Percentiles rank a stretch among this genome's conserved stretches.
Conservation (phyloP, 2,888 invertebrate genomes). For the Polylopha cassiicola region DNA sequence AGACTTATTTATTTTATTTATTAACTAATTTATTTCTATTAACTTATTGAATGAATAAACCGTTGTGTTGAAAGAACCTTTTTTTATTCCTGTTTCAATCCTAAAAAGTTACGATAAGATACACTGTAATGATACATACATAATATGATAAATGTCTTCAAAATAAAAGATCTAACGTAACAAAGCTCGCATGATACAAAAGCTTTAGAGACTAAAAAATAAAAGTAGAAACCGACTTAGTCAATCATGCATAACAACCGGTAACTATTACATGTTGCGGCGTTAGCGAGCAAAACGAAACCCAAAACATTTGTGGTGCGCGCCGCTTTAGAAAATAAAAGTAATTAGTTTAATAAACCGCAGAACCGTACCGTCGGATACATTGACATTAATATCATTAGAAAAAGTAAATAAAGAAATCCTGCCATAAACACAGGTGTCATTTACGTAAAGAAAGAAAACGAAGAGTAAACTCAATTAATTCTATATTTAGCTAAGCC, state of each 20-base stretch:
- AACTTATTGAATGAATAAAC: constrained; percentile 58
- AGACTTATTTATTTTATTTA: constrained; percentile 62
- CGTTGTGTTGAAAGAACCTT: constrained; percentile 36
- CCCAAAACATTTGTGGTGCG: constrained; percentile 23
- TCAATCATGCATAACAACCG: constrained; percentile 22
- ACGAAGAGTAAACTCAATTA: constrained; percentile 16
- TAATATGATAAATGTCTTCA: not conserved
- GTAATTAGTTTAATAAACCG: constrained; percentile 13
- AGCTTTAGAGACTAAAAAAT: constrained; percentile 4
- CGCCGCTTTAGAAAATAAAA: constrained; percentile 20
- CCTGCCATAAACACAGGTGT: not conserved
- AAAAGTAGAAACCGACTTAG: constrained; percentile 17
- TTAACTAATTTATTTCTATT: constrained; percentile 63
- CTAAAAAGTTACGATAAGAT: too few species aligned
- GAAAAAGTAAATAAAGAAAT: constrained; percentile 1
- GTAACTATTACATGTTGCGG: constrained; percentile 23
- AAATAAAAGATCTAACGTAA: constrained; percentile 10
- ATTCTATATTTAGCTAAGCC: constrained; percentile 11
- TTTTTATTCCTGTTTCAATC: constrained; percentile 29
- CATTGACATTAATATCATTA: constrained; percentile 17
- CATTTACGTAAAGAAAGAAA: constrained; percentile 10
- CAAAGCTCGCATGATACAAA: constrained; percentile 3
- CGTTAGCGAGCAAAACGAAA: constrained; percentile 28
- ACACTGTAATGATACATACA: too few species aligned
- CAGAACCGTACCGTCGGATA: constrained; percentile 7